Conservation (phyloP, 2,797 vertebrate species). For the Cheirogaleus major region DNA sequence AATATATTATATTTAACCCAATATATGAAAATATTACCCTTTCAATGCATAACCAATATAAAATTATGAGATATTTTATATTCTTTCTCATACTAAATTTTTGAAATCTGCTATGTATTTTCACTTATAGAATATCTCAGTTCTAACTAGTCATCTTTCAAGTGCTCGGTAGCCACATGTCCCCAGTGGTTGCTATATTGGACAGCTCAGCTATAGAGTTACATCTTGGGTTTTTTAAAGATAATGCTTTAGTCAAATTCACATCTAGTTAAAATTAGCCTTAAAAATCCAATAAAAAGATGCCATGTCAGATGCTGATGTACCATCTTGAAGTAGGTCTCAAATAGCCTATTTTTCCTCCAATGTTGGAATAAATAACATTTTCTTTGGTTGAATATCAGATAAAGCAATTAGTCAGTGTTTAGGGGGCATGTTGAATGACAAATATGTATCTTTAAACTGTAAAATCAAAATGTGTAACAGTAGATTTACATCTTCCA, state of each 20-base stretch:
- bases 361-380: background rate
- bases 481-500: background rate
- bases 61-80: background rate
- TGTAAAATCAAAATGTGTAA: background rate
- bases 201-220: background rate
- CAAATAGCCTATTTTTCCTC: background rate
- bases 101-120: background rate
- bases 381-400: background rate
- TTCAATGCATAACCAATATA: background rate
- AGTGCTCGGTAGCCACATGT: background rate
- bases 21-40: background rate
- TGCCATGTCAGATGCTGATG: background rate
- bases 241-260: background rate
- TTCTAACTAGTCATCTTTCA: background rate
- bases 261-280: background rate
- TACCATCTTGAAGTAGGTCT: background rate
- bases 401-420: background rate
- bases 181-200: background rate
- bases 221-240: background rate
- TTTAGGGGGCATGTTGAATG: background rate
- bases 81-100: background rate
- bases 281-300: background rate
- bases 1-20: background rate
- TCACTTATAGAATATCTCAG: background rate
- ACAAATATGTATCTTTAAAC: background rate